Evolutionary conservation across 2,797 vertebrate genomes (phyloP), one percentile per base, ranked within the genome.

Genomic region (Arnoldichthys spilopterus): DNA sequence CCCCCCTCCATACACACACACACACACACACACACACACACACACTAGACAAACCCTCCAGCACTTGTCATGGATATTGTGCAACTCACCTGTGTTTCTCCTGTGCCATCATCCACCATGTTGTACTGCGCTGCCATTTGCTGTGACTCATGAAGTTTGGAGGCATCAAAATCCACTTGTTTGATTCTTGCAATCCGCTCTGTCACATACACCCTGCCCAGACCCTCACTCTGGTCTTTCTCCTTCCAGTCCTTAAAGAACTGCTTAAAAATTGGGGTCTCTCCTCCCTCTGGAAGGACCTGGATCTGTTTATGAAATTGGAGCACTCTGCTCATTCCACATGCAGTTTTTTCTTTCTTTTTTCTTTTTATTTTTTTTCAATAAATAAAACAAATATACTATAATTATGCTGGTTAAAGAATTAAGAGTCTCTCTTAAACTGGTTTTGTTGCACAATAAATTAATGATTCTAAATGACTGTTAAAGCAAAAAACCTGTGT

Each of bases 41-140:
- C 13, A 54, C 40, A 81, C 56, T 43, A 68, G 6, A 51, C 9
- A 51, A 24, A 47, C 26, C 13, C 62, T 74, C 20, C 15, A 26
- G 47, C 51, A 59, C 61, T 49, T 59, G 53, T 15, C 26, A 68
- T 37, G 34, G 28, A 54, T 16, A 59, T 43, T n/a, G 22, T 56
- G 78, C 89, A 92, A 90, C 88, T 95, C 88, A 97, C 96, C 95
- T 97, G 90, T 56, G 94, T 94, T 78, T 93, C 88, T 11, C 96
- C 97, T 2, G 92, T 94, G 2, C 96, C 96, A 0, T 97, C 92
- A 34, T 98, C 97, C 82, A 97, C 92, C 97, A 98, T 96, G 84
- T 96, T 95, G 87, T 97, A 95, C 76, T 95, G 94, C 0, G 96
- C 96, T 26, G 96, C 96, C 97, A 97, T 97, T 74, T 93, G 93